Base-by-base conservation (phyloP, 2,888 invertebrate genomes). In the Philopedon plagiatum region DNA sequence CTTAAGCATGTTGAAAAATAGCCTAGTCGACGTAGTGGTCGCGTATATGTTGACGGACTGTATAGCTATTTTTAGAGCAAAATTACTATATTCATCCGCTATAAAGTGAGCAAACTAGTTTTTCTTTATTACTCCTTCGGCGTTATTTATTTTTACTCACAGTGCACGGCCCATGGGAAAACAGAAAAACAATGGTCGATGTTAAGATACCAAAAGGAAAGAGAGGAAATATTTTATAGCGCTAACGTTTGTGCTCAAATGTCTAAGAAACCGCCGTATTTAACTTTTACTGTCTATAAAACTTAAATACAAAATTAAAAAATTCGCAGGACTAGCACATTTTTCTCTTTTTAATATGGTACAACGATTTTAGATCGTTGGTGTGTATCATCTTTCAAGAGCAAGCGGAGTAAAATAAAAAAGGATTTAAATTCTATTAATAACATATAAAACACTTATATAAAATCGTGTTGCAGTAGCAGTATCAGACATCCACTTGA, bases 1-100 rank as follows among this genome's bases (percentile, higher is more conserved):
- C 54, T 54, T 18, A 64, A 64, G 70, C 70, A 39, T 63, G 70
- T 32, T 63, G 57, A 57, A 70, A 70, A 70, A 70, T 70, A 70
- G 70, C 64, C 21, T 54, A 39, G 39, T 54, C 62, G 54, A 32
- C 41, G 51, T 61, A 69, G 62, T 71, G 71, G 71, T 71, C 61
- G 66, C 26, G 61, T 61, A 54, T 23, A 65, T 57, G 71, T 71
- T 49, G 58, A 60, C 64, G 56, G 63, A 70, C 63, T 46, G 32
- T 63, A n/a, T n/a, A 29, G 56, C 65, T 71, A 71, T 71, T 71
- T 66, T 51, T 71, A 71, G 71, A 66, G 61, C 54, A 62, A 61
- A 56, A 39, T 71, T 66, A 19, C 61, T 71, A 64, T 57, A 63
- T 70, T 44, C 61, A 68, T 44, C 68, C 51, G 58, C 26, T 26